Evolutionary conservation across 2,888 invertebrate genomes (phyloP).

Genomic region (Dinocampus coccinellae): DNA sequence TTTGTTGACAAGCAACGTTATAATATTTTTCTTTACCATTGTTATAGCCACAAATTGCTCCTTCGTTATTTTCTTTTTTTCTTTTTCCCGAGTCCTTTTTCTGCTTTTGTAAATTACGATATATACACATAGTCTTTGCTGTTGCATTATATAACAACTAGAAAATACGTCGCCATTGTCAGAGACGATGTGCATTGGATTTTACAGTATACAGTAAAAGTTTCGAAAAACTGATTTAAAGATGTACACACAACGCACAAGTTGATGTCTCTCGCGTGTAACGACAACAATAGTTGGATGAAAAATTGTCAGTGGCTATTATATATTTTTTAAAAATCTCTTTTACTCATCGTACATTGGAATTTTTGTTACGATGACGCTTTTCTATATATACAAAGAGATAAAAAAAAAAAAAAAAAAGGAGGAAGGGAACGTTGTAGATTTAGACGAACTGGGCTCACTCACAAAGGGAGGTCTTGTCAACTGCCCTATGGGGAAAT

Average conservation of each 20-base stretch:
- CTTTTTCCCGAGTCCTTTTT: not conserved
- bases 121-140: not conserved
- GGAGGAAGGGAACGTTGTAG: not conserved
- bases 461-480: conserved; percentile 31
- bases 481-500: conserved; percentile 56
- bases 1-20: not conserved
- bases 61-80: not conserved
- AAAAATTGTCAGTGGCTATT: not conserved
- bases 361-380: not conserved
- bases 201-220: not conserved
- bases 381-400: not conserved
- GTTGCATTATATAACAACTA: too few species aligned
- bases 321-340: not conserved
- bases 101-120: conserved; percentile 5
- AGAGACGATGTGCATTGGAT: not conserved
- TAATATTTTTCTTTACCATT: conserved; percentile 23
- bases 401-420: not conserved
- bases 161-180: too few species aligned
- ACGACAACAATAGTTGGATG: not conserved
- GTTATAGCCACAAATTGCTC: conserved; percentile 20
- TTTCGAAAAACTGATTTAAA: conserved; percentile 12
- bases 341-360: not conserved
- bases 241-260: not conserved
- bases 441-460: not conserved
- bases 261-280: not conserved